Evolutionary conservation across 2,797 vertebrate genomes (phyloP).

Genomic region (Lepus townsendii): DNA sequence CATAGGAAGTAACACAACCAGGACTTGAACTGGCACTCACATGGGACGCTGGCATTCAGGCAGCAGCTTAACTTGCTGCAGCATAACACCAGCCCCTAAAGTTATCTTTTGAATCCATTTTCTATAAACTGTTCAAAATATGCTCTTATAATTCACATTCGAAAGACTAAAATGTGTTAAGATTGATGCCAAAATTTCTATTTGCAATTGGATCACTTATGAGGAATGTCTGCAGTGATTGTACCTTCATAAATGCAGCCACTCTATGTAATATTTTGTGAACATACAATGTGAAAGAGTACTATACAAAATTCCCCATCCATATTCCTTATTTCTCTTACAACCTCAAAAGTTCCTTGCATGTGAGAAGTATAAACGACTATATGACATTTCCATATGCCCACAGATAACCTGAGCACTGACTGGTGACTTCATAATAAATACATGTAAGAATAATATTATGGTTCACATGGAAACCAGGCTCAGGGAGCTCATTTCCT

Average conservation of each 20-base stretch:
- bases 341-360: neutral
- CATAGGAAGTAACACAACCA: no score
- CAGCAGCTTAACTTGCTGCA: no score
- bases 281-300: neutral
- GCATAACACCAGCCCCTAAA: no score
- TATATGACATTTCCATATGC: neutral
- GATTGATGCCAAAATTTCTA: neutral
- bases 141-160: no score
- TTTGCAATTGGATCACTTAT: neutral
- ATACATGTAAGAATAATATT: neutral
- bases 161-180: neutral
- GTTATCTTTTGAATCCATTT: no score
- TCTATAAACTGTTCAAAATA: no score
- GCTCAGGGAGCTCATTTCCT: neutral
- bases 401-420: neutral
- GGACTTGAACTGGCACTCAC: no score
- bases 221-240: neutral
- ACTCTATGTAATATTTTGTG: neutral
- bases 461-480: neutral
- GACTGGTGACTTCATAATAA: constrained; percentile 5
- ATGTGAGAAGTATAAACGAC: neutral
- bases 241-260: neutral
- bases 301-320: neutral
- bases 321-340: neutral
- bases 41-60: no score